Evolutionary conservation across 2,797 vertebrate genomes (phyloP), one percentile per base, ranked within the genome.

Genomic region (Morelia viridis): DNA sequence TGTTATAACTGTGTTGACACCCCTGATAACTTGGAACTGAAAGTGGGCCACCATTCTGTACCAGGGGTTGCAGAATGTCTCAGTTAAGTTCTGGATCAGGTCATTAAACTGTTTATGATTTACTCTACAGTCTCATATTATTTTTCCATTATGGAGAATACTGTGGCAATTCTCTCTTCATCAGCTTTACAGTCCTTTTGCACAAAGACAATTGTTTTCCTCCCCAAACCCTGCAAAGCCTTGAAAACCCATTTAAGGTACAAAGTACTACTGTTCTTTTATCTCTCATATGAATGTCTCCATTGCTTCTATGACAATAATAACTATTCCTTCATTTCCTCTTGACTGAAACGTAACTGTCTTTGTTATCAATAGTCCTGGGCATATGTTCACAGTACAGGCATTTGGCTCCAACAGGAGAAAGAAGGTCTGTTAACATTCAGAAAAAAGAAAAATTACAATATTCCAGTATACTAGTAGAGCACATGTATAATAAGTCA

Each of bases 321-420:
- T 93, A 91, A 92, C 85, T 58, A 90, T 61, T 9, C 0, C 91
- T 94, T 90, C 53, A 87, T 15, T 85, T 87, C 60, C 87, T 94
- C 19, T 57, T 93, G 2, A 68, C 76, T 71, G 62, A 53, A 88
- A 17, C 85, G 87, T 88, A 68, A 83, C 61, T 90, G 61, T 24
- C 41, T 60, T 61, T 92, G 68, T 90, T 68, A 80, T 86, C 56
- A 92, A 26, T 1, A 86, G 0, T 22, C 3, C 1, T 90, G 24
- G 53, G 86, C 89, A 93, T 93, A 46, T 87, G 31, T 15, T 58
- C 13, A 90, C 15, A 92, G 11, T 2, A 76, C 0, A 13, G 11
- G 5, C 86, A n/a, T 9, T 92, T 94, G 85, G 5, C 61, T 85
- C 31, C 4, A 2, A 61, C 31, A 56, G 31, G 5, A 93, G 15